Evolutionary conservation across 2,797 vertebrate species (phyloP), one percentile per base, ranked within the genome.

Genomic region (Poliocrania exsul): DNA sequence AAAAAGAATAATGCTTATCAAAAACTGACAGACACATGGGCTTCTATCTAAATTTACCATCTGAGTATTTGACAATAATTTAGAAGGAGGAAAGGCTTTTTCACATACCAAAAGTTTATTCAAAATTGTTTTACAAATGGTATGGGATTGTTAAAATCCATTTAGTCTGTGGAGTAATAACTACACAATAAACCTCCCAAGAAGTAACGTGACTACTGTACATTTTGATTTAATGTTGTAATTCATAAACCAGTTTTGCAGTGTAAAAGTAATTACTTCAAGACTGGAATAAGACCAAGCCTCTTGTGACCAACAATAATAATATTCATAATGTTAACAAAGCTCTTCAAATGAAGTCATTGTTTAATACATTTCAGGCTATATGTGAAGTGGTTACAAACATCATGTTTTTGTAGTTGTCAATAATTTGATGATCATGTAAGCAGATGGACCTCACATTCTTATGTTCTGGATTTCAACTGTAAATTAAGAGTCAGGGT

Each of bases 321-420:
- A 87, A 87, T 93, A 93, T 90, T 94, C 62, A 44, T 87, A 77
- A 72, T 67, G 50, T 75, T 88, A 95, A 91, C 64, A 96, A 88
- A 87, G 62, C 89, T 94, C 94, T 95, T 95, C 90, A 96, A 69
- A 95, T 83, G 51, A 95, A 95, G 90, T 83, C 37, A 92, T 65
- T 85, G 73, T 88, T 96, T 97, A 96, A 92, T 91, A 61, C 10
- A 35, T 81, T 93, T 93, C 57, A 62, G 73, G 64, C 74, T 84
- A 13, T 47, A 74, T 86, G 38, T 75, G 78, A 89, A 90, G 81
- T 81, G 47, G 74, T 62, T 95, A 62, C 82, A 95, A 93, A 90
- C 64, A 71, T 62, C 33, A 49, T 64, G 62, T 42, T 91, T 88
- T 58, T 87, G 65, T 23, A 81, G 60, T 84, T 90, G 87, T 88